Base-by-base conservation (phyloP, 1,140 invertebrate species). In the Drosophila kanapiae region DNA sequence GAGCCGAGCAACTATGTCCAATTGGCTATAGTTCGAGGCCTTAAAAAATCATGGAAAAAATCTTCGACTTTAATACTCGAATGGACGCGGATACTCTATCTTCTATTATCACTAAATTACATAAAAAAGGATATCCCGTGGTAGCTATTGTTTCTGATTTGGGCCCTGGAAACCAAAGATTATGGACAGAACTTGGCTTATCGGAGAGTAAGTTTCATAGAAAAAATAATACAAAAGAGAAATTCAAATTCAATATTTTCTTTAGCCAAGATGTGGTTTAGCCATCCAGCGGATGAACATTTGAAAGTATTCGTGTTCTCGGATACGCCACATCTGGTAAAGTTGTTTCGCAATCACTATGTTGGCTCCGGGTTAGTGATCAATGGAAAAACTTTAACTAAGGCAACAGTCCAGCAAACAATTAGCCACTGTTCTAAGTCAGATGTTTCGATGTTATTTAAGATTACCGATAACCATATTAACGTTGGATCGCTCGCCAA, bases 21-120 rank as follows among this genome's bases (percentile, higher is more conserved):
- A 47, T 33, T 69, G 38, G 47, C 60, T 10, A 64, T 76, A 37
- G 53, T 56, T n/a, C n/a, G n/a, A n/a, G n/a, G n/a, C n/a, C n/a
- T n/a, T n/a, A n/a, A n/a, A n/a, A n/a, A n/a, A n/a, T n/a, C 59
- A 65, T 76, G 72, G 72, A 76, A 76, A 18, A 60, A 69, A 23
- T 43, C 31, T 63, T 43, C 16, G 59, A 64, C 13, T 64, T 43
- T 13, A 18, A 64, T 29, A 23, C 48, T 31, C 37, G 14, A 45
- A 64, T 56, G 62, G 62, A 64, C 38, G 29, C 13, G 27, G 40
- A 18, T 11, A 47, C 14, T 18, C 16, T 64, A 6, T 1, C 7
- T 11, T 2, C 16, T 9, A 6, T 45, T 4, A 45, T 45, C 5
- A 4, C 2, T 1, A 45, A 45, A 10, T 16, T 45, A 18, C 5